Base-by-base conservation (phyloP, 2,113 vertebrate species). In the Protomyctophum bolini region DNA sequence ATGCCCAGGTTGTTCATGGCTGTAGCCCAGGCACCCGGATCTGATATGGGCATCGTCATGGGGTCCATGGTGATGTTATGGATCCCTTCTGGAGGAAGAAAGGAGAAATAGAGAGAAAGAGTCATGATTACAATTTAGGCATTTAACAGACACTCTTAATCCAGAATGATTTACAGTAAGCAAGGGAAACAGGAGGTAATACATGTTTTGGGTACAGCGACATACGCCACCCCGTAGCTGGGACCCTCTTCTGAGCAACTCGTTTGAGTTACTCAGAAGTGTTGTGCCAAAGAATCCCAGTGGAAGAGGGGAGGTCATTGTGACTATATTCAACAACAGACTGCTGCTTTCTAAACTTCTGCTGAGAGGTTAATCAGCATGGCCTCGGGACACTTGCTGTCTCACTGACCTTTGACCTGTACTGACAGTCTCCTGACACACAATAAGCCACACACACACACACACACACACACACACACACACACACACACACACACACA, bases 1-100 rank as follows among this genome's bases (percentile, higher is more conserved):
- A 98, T 98, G 60, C 97, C 96, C 58, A 98, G 93, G 83, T 97
- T 98, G 92, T 97, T 98, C 97, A 98, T 98, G n/a, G 97, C 97
- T 2, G 96, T 97, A 41, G 96, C 93, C 97, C 97, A 98, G 71
- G 95, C 94, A 9, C 91, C 94, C 6, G 96, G 95, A 86, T 98
- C 96, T 0, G 97, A 96, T 92, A 98, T 95, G 69, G 95, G 95
- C 88, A 98, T 94, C 6, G 95, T 91, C 92, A 97, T 95, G 1
- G 96, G 94, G 68, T 98, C 96, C 69, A 97, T 93, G 71, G 89
- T 91, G 86, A 98, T 93, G 92, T 90, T 95, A 83, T 94, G 92
- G 79, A 91, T 92, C 72, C 91, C 93, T 86, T 97, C 97, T 95
- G 94, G 41, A 60, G 50, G 55, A 47, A 62, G 1, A 85, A 9